Evolutionary conservation across 2,888 invertebrate genomes (phyloP).

Genomic region (Ctenicera cuprea): DNA sequence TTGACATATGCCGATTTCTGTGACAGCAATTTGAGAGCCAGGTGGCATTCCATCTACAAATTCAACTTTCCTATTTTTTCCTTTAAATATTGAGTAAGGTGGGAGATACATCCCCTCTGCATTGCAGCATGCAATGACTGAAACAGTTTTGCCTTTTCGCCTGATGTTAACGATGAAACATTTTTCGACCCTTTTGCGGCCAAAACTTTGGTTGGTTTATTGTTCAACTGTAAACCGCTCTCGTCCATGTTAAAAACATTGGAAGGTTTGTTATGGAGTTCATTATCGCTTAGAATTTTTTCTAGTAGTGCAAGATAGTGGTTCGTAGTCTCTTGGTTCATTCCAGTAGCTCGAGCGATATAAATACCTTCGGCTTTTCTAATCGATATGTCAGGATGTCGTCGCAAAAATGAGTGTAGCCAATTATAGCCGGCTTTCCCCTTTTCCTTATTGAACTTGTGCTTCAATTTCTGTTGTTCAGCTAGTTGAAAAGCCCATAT

Average conservation of each 20-base stretch:
- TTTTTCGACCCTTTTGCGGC: conserved; percentile 64
- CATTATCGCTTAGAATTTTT: conserved; percentile 54
- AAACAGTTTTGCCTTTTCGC: conserved; percentile 63
- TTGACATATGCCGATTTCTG: conserved; percentile 61
- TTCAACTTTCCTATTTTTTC: conserved; percentile 56
- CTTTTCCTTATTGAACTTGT: conserved; percentile 48
- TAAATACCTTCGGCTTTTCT: conserved; percentile 63
- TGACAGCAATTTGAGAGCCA: conserved; percentile 58
- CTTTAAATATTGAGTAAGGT: conserved; percentile 58
- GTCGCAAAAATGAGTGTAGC: conserved; percentile 58
- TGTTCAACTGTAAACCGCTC: conserved; percentile 64
- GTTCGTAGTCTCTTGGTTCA: conserved; percentile 60
- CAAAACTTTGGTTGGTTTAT: conserved; percentile 64
- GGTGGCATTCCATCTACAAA: conserved; percentile 54
- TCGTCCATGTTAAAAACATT: conserved; percentile 63
- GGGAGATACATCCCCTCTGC: conserved; percentile 60
- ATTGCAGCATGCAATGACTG: conserved; percentile 62
- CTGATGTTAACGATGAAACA: conserved; percentile 63
- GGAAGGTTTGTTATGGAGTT: conserved; percentile 60
- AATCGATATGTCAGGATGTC: conserved; percentile 56
- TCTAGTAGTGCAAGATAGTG: conserved; percentile 55
- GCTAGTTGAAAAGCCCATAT: conserved; percentile 33
- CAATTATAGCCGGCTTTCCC: conserved; percentile 55
- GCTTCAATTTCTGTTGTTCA: conserved; percentile 8
- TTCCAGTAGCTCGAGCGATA: conserved; percentile 55